Evolutionary conservation across 2,113 vertebrate species (phyloP), one percentile per base, ranked within the genome.

Genomic region (Thunnus maccoyii): DNA sequence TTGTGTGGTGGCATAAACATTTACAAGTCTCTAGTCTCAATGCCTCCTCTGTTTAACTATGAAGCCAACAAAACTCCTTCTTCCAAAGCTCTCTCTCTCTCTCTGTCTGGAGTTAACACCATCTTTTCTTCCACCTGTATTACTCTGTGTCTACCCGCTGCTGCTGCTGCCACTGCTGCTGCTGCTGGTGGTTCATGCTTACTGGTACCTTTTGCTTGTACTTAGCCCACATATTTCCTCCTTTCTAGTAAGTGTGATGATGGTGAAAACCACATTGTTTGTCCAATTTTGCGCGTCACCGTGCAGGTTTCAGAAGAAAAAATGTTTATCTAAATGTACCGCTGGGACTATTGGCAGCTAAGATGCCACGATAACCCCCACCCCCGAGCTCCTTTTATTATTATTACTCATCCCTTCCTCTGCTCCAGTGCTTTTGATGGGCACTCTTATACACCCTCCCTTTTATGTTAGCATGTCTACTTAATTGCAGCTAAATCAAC

Each of bases 1-100:
- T 90, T 85, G 81, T 80, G 64, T 47, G 63, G 66, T 60, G 58
- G 41, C 76, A 73, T 81, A 85, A 87, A 88, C 74, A 88, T 90
- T 90, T 82, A 88, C 62, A 65, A 71, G 76, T 57, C 44, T 71
- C 32, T 1, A 69, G 71, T 57, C 48, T 88, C 74, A 88, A 76
- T 84, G 61, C 36, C 20, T 74, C 27, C 73, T 82, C 65, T 88
- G 67, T 88, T 88, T 61, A 56, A 72, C 63, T 63, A 27, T 10
- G 64, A 71, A 70, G 69, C 7, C 65, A 78, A 84, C 71, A 78
- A 75, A 76, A 82, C 60, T 73, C 72, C 71, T 57, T 75, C 62
- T 54, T 70, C 62, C 30, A 83, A 54, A 68, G 68, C 44, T 2
- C 70, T 68, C n/a, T 67, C n/a, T 76, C 36, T 44, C 17, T 20